Conservation (phyloP, 2,113 vertebrate species). For the Physeter macrocephalus region DNA sequence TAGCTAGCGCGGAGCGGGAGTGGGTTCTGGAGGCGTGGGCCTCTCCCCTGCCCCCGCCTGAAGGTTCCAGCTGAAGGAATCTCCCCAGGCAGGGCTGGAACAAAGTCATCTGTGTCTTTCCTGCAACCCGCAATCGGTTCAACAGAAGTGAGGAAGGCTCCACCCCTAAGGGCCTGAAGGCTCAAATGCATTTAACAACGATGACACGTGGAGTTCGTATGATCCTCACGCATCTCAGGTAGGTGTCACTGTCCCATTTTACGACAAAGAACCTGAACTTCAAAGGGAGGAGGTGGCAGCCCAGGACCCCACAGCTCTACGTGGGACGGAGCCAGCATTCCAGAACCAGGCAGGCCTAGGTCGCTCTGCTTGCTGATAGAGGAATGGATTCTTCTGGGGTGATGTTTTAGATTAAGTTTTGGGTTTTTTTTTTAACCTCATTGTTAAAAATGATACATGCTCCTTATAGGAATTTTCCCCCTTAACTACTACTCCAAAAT, state of each 20-base stretch:
- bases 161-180: rapidly evolving
- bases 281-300: background rate
- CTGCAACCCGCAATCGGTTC: background rate
- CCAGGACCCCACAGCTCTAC: background rate
- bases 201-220: rapidly evolving
- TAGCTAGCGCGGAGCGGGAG: rapidly evolving
- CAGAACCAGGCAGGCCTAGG: rapidly evolving
- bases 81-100: background rate
- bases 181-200: rapidly evolving
- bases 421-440: no score
- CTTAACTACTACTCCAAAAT: background rate
- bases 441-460: background rate
- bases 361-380: rapidly evolving
- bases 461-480: background rate
- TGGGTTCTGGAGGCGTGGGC: background rate
- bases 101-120: background rate
- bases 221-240: no score
- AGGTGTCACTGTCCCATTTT: background rate
- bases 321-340: background rate
- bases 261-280: background rate
- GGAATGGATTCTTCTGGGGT: background rate
- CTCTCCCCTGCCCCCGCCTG: background rate
- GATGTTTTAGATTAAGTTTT: background rate
- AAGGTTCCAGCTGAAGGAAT: background rate
- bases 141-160: background rate